Base-by-base conservation (phyloP, 2,113 vertebrate species). In the Thryonomys swinderianus region DNA sequence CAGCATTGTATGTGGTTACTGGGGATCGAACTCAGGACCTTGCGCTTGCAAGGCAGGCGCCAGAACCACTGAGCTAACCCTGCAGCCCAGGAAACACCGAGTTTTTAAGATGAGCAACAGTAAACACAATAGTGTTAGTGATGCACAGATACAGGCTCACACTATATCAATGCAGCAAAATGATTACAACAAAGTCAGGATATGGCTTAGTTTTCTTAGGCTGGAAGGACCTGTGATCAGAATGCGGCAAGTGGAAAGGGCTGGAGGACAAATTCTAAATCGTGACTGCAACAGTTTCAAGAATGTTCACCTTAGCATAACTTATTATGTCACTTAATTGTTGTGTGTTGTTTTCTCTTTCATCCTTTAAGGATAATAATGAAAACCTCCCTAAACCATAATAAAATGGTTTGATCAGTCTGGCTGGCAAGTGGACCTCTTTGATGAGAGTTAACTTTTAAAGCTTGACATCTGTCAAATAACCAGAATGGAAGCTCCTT, bases 211-310 rank as follows among this genome's bases (percentile, higher is more conserved):
- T 89, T 86, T 40, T 53, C 7, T 40, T 57, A 27, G n/a, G 61
- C 51, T 48, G 8, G 21, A 91, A 62, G n/a, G 20, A 78, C 21
- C 30, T 71, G 16, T 20, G 45, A 85, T 16, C 66, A 32, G 53
- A 55, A 79, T 59, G 32, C 17, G 11, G 12, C 16, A 32, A 25
- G 3, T 12, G 23, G 61, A 74, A 69, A 32, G 30, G 59, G 20
- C 8, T 69, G 34, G 34, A n/a, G 71, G 55, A 88, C 57, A 67
- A 91, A 21, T n/a, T 96, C 32, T 82, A 27, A 61, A 86, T 87
- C 76, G 37, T 95, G 53, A 92, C 27, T 91, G 62, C 30, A 25
- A 34, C 45, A 40, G 20, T 93, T 93, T 95, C 86, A 76, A 82
- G 88, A 85, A 93, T 4, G 1, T 37, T 48, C 32, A 76, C 30